Percentiles rank a stretch among this genome's conserved stretches.
phyloP scores from a whole-genome alignment of 1,140 invertebrate genomes.

The Orius insidiosus region DNA sequence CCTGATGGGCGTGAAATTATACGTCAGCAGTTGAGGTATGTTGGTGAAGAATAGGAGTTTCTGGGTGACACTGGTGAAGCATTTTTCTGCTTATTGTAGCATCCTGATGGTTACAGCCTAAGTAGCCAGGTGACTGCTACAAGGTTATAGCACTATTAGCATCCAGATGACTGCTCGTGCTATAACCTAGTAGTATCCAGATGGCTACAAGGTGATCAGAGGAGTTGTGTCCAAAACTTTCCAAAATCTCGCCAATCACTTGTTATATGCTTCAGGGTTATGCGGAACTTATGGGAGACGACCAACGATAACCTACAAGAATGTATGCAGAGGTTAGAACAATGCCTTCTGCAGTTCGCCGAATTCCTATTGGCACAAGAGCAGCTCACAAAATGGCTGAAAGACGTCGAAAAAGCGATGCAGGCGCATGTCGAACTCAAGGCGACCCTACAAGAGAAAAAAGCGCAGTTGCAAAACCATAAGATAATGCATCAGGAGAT shows the following conservation, averaged over 20 bases:
- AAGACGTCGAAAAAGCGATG: slow-evolving; percentile 80
- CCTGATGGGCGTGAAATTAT: slow-evolving; percentile 85
- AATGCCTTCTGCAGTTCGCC: slow-evolving; percentile 74
- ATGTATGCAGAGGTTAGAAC: slow-evolving; percentile 65
- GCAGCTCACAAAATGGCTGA: slow-evolving; percentile 80
- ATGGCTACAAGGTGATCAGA: too few relatives aligned
- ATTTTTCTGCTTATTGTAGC: too few relatives aligned
- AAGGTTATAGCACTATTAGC: too few relatives aligned
- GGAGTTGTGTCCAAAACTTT: too few relatives aligned
- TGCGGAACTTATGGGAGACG: slow-evolving; percentile 72
- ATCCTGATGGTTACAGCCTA: too few relatives aligned
- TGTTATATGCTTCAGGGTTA: slow-evolving; percentile 36
- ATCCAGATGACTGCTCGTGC: too few relatives aligned
- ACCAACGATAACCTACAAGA: slow-evolving; percentile 66
- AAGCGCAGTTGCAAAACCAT: slow-evolving; percentile 78
- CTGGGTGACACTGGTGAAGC: too few relatives aligned
- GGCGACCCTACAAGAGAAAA: slow-evolving; percentile 80
- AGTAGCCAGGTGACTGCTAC: too few relatives aligned
- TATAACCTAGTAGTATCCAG: too few relatives aligned
- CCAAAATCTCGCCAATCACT: too few relatives aligned
- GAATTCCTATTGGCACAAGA: slow-evolving; percentile 76
- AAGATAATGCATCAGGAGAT: slow-evolving; percentile 92
- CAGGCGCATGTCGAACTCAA: slow-evolving; percentile 80
- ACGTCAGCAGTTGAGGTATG: slow-evolving; percentile 58
- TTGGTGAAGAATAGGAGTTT: too few relatives aligned